Conservation (phyloP, 2,888 invertebrate genomes). For the Temnothorax rugatulus region DNA sequence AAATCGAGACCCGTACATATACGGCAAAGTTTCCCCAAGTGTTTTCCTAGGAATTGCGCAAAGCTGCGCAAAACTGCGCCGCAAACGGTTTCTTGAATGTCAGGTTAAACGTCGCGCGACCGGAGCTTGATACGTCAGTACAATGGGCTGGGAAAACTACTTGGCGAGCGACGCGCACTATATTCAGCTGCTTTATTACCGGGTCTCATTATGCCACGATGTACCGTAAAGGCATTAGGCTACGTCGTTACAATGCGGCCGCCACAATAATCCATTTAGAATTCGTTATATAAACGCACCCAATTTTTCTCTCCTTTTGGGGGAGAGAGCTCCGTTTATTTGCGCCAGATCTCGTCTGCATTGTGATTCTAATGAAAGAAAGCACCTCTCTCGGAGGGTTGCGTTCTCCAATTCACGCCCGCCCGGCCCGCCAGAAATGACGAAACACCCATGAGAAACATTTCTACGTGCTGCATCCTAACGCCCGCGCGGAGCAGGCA, state of each 20-base stretch:
- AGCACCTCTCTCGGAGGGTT: background rate
- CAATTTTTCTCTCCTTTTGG: conserved; percentile 42
- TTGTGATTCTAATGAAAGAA: conserved; percentile 59
- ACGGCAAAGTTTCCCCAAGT: conserved; percentile 59
- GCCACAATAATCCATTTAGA: conserved; percentile 52
- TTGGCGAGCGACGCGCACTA: conserved; percentile 57
- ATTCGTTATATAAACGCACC: conserved; percentile 29
- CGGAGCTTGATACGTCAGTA: conserved; percentile 46
- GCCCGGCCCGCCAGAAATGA: conserved; percentile 40
- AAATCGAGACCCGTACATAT: conserved; percentile 54
- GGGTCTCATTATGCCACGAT: conserved; percentile 53
- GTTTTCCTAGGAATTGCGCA: conserved; percentile 62
- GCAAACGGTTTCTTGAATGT: conserved; percentile 72
- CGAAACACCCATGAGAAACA: conserved; percentile 62
- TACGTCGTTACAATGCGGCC: conserved; percentile 22
- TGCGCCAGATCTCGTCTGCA: conserved; percentile 37
- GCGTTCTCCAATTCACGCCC: conserved; percentile 33
- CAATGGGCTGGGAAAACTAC: conserved; percentile 68
- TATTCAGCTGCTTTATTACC: conserved; percentile 66
- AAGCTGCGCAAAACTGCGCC: conserved; percentile 58
- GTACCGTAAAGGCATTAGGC: conserved; percentile 36
- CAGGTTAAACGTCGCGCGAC: conserved; percentile 69
- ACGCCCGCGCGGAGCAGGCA: conserved; percentile 14
- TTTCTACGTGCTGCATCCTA: conserved; percentile 45
- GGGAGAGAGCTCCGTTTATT: conserved; percentile 27